phyloP scores from a whole-genome alignment of 1,140 invertebrate species.

The Grapholita molesta region DNA sequence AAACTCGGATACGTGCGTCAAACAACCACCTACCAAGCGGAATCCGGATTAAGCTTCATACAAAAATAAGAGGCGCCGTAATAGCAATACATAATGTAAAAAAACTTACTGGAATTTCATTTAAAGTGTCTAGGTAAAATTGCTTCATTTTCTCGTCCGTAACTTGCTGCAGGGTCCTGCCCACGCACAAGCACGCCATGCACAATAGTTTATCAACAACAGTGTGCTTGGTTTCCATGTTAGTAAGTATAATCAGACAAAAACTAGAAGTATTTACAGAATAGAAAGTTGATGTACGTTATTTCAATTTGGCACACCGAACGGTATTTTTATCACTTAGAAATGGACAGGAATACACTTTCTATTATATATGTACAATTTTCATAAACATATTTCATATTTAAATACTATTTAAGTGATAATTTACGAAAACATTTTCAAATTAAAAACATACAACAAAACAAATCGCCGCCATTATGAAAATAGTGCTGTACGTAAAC shows the following conservation, averaged over 20 bases:
- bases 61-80: background rate
- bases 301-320: background rate
- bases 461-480: constrained; percentile 33
- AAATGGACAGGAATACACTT: background rate
- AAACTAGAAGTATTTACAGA: background rate
- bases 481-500: constrained; percentile 9
- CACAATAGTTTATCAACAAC: constrained; percentile 43
- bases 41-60: too few species aligned
- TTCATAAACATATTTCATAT: background rate
- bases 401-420: background rate
- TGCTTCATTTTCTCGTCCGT: constrained; percentile 40
- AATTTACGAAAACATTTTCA: background rate
- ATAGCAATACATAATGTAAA: background rate
- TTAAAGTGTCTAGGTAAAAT: constrained; percentile 50
- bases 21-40: too few species aligned
- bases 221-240: constrained; percentile 46
- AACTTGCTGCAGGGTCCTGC: constrained; percentile 36
- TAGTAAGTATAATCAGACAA: constrained; percentile 6
- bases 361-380: background rate
- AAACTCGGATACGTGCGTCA: too few species aligned
- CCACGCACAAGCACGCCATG: constrained; percentile 56
- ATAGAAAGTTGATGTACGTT: background rate
- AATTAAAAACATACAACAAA: constrained; percentile 22
- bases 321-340: background rate
- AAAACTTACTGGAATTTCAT: constrained; percentile 58